Evolutionary conservation across 2,113 vertebrate species (phyloP).

Genomic region (Prolemur simus): DNA sequence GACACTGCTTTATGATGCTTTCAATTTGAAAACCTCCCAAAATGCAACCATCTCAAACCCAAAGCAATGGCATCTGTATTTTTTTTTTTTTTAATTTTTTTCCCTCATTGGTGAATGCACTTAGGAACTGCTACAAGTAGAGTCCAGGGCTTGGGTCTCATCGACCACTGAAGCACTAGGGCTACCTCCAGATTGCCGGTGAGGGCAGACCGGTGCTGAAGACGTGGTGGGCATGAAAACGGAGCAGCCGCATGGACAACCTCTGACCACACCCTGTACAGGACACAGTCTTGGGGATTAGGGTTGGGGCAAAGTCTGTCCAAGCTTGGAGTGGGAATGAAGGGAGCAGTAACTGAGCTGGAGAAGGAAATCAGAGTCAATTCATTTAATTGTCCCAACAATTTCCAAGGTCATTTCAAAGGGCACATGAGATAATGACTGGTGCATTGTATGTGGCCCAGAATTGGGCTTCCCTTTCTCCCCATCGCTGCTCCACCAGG

Average conservation of each 20-base stretch:
- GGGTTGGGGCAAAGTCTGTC: too few relatives aligned
- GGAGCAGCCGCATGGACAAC: rapidly evolving
- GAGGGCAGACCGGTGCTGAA: neutral
- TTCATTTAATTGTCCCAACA: neutral
- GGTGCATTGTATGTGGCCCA: too few relatives aligned
- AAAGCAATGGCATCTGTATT: neutral
- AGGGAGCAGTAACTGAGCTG: neutral
- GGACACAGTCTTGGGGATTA: rapidly evolving
- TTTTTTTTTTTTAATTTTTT: neutral
- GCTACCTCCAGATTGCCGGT: neutral
- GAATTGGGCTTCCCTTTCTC: neutral
- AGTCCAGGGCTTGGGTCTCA: neutral
- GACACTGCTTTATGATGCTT: neutral
- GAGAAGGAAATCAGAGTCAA: neutral
- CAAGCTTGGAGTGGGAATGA: neutral
- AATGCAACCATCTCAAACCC: neutral
- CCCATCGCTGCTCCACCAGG: too few relatives aligned
- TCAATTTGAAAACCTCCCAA: neutral
- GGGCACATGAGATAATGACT: neutral
- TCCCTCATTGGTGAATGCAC: neutral
- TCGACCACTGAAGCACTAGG: neutral
- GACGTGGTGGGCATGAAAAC: rapidly evolving
- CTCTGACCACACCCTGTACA: rapidly evolving
- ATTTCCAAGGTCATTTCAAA: slow-evolving; percentile 10
- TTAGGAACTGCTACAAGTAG: neutral